These are phyloP conservation scores for Lasioglossum albipes DNA, from an alignment of 1,140 invertebrate genomes.

Conservation along the genomic window DNA sequence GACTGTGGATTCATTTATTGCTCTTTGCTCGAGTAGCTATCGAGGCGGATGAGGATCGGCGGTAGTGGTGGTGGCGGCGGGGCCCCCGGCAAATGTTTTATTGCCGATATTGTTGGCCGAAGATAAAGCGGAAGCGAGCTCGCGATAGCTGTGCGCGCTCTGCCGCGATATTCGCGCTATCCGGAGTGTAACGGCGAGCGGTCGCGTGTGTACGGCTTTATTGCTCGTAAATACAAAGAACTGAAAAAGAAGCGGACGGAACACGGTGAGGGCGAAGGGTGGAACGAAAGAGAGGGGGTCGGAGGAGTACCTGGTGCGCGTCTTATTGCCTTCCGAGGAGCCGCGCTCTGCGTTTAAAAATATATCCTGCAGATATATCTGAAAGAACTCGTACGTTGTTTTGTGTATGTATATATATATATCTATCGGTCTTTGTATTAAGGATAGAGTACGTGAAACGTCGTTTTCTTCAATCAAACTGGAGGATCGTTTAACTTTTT, in stretches of 20 bases:
- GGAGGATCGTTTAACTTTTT: neutral
- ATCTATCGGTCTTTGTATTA: neutral
- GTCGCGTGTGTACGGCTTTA: constrained; percentile 37
- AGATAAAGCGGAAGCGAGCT: constrained; percentile 33
- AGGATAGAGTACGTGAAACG: neutral
- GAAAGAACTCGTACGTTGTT: no score
- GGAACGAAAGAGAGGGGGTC: neutral
- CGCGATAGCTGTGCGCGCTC: constrained; percentile 17
- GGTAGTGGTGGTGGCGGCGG: neutral
- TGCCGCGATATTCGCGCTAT: constrained; percentile 37
- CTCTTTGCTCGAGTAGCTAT: constrained; percentile 33
- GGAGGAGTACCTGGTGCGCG: constrained; percentile 5
- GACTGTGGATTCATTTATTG: constrained; percentile 46
- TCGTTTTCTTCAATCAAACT: constrained; percentile 13
- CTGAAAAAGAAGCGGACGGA: constrained; percentile 13
- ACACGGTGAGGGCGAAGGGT: neutral
- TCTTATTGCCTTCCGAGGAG: constrained; percentile 36
- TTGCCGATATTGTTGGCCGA: constrained; percentile 32
- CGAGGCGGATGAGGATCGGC: neutral
- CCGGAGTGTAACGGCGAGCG: constrained; percentile 8
- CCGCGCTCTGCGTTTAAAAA: constrained; percentile 20
- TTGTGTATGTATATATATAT: neutral
- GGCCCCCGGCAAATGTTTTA: constrained; percentile 33
- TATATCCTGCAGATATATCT: constrained; percentile 2
- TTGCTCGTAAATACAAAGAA: constrained; percentile 50